These are phyloP conservation scores for Dicyrtoma fusca DNA, from an alignment of 2,888 invertebrate species.

Conservation along the genomic window DNA sequence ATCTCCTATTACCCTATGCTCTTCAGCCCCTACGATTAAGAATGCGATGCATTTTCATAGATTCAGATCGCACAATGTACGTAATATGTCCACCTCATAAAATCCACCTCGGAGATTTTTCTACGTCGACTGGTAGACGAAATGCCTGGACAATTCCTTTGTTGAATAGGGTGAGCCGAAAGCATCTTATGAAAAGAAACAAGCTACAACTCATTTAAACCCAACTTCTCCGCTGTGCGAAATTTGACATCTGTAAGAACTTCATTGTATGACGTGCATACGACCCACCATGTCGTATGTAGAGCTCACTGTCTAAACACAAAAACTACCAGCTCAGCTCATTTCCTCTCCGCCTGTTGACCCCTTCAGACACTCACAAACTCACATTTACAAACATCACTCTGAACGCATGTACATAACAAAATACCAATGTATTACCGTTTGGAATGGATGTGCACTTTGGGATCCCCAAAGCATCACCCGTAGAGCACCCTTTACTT, in stretches of 20 bases:
- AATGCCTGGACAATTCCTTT: too few species aligned
- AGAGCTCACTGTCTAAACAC: slow-evolving; percentile 4
- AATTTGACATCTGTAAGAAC: slow-evolving; percentile 36
- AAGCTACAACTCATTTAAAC: not conserved
- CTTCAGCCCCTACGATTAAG: slow-evolving; percentile 14
- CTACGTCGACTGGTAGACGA: too few species aligned
- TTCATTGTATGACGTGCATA: slow-evolving; percentile 3
- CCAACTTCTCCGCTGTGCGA: slow-evolving; percentile 30
- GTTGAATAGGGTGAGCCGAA: not conserved
- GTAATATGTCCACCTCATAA: slow-evolving; percentile 9
- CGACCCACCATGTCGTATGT: slow-evolving; percentile 14
- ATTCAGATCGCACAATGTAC: not conserved
- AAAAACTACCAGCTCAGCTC: slow-evolving; percentile 32
- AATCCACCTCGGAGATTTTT: not conserved
- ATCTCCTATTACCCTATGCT: not conserved
- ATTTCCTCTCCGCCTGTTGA: slow-evolving; percentile 25
- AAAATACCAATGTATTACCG: not conserved
- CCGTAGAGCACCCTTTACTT: slow-evolving; percentile 25
- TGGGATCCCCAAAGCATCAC: slow-evolving; percentile 20
- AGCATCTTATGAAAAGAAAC: slow-evolving; percentile 15
- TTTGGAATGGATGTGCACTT: not conserved
- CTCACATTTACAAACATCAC: not conserved
- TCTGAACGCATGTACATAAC: not conserved
- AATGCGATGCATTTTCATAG: slow-evolving; percentile 15
- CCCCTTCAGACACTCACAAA: slow-evolving; percentile 15